Percentiles rank a stretch among this genome's conserved stretches.
phyloP scores from a whole-genome alignment of 2,888 invertebrate genomes.

The Campoplex nolae region DNA sequence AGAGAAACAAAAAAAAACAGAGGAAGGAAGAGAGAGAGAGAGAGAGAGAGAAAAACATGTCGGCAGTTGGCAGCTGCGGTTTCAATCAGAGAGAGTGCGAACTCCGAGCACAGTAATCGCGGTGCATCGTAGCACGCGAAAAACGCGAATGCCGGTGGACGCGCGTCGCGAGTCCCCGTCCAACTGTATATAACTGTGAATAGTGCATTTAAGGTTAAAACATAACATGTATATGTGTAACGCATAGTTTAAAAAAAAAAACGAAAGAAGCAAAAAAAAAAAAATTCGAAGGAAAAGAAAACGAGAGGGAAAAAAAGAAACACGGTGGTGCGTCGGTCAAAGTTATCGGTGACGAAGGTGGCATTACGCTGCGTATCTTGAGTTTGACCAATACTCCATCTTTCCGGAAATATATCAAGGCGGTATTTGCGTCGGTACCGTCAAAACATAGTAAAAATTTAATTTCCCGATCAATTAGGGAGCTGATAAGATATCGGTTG shows the following conservation, averaged over 20 bases:
- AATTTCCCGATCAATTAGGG: not conserved
- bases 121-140: conserved; percentile 81
- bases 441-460: not conserved
- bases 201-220: conserved; percentile 79
- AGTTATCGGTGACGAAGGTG: conserved; percentile 63
- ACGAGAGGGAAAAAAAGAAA: conserved; percentile 52
- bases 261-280: not conserved
- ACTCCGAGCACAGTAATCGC: conserved; percentile 74
- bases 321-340: conserved; percentile 60
- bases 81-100: conserved; percentile 72
- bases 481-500: not conserved
- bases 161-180: conserved; percentile 76
- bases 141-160: conserved; percentile 80
- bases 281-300: conserved; percentile 38
- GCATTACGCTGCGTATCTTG: conserved; percentile 61
- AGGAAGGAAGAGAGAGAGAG: conserved; percentile 42
- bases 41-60: conserved; percentile 70
- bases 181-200: conserved; percentile 81
- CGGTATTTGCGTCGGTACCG: not conserved
- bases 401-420: conserved; percentile 33
- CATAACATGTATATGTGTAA: conserved; percentile 70
- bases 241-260: conserved; percentile 69
- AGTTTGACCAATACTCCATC: conserved; percentile 22
- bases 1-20: conserved; percentile 18
- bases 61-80: conserved; percentile 75